These are phyloP conservation scores for Sinhomidia bicolor DNA, from an alignment of 2,888 invertebrate genomes.

Conservation along the genomic window DNA sequence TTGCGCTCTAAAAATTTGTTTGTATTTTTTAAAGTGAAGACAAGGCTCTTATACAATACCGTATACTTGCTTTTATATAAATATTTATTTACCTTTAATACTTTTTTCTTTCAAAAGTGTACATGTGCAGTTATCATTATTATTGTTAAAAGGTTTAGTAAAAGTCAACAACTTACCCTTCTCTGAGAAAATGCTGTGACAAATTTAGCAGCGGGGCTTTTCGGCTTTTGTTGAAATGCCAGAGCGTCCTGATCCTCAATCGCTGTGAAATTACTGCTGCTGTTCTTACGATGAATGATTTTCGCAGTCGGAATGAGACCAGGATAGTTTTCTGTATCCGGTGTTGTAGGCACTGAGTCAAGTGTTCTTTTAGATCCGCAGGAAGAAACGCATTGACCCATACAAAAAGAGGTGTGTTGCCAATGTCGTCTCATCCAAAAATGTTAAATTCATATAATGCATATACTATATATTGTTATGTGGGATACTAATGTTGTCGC, in stretches of 20 bases:
- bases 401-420: constrained; percentile 74
- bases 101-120: too few species aligned
- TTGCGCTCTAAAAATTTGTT: too few species aligned
- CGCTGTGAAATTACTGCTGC: background rate
- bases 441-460: constrained; percentile 63
- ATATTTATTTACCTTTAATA: too few species aligned
- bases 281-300: constrained; percentile 15
- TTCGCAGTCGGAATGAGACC: constrained; percentile 59
- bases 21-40: too few species aligned
- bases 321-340: constrained; percentile 72
- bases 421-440: constrained; percentile 71
- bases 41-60: too few species aligned
- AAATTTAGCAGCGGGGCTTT: constrained; percentile 55
- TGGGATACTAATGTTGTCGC: background rate
- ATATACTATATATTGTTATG: too few species aligned
- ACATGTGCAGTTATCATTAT: too few species aligned
- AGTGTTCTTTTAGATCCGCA: constrained; percentile 76
- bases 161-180: constrained; percentile 44
- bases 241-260: constrained; percentile 26
- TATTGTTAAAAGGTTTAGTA: background rate
- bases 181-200: constrained; percentile 60
- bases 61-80: too few species aligned
- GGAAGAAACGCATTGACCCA: constrained; percentile 78
- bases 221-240: constrained; percentile 35
- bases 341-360: constrained; percentile 75